Evolutionary conservation across 2,113 vertebrate genomes (phyloP).

Genomic region (human): DNA sequence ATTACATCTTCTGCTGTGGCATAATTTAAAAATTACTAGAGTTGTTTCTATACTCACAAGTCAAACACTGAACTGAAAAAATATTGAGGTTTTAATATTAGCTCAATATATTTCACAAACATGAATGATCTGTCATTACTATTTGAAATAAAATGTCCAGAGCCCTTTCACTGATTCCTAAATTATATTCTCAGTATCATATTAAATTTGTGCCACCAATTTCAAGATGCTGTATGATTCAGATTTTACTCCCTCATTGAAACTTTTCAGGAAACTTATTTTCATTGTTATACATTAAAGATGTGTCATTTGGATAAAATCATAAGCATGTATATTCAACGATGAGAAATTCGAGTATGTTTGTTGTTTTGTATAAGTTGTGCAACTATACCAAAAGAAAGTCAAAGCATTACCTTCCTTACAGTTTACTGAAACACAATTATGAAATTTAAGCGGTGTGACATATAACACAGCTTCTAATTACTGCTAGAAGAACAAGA

Average conservation of each 20-base stretch:
- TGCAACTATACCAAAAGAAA: background rate
- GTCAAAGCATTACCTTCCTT: background rate
- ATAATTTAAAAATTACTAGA: slow-evolving; percentile 6
- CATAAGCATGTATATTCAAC: background rate
- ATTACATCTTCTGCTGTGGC: background rate
- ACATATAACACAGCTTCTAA: background rate
- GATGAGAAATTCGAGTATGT: background rate
- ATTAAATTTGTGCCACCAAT: slow-evolving; percentile 19
- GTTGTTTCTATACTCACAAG: background rate
- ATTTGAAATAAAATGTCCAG: slow-evolving; percentile 17
- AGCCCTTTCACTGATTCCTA: slow-evolving; percentile 6
- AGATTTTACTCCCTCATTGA: background rate
- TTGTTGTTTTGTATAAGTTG: slow-evolving; percentile 1
- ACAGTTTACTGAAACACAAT: slow-evolving; percentile 18
- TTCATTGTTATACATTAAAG: slow-evolving; percentile 1
- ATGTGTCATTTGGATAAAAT: slow-evolving; percentile 27
- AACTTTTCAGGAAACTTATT: slow-evolving; percentile 46
- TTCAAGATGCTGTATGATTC: background rate
- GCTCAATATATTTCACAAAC: slow-evolving; percentile 4
- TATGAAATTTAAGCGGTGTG: background rate
- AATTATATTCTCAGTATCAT: background rate
- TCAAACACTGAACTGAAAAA: background rate
- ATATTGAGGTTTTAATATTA: background rate
- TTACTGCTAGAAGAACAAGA: background rate
- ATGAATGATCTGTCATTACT: background rate